Base-by-base conservation (phyloP, 1,140 invertebrate genomes). In the Drosophila sechellia region DNA sequence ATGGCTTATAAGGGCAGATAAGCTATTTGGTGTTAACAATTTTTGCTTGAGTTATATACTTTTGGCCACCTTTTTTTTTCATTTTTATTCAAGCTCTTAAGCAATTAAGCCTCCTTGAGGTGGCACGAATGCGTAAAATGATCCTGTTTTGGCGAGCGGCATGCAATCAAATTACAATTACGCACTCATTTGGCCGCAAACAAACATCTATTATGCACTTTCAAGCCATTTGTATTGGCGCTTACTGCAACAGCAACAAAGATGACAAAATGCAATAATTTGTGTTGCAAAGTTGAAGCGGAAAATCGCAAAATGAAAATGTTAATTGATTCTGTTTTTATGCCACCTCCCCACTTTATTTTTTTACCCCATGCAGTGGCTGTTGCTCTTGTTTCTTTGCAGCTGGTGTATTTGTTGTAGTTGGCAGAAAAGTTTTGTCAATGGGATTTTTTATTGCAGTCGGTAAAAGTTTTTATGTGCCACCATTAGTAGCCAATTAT, bases 401-500 rank as follows among this genome's bases (percentile, higher is more conserved):
- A 56, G 43, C 48, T 58, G 59, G 68, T 60, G 74, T 75, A 70
- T 75, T 79, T 70, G 43, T 59, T 69, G 50, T 77, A 70, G 55
- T 77, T 77, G 59, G 37, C 42, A 61, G 63, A 61, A 76, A 77
- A 77, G 75, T 77, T 77, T 70, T 69, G 75, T 77, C 73, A 77
- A 77, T 77, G 56, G 69, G 45, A 73, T 65, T 81, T 85, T 85
- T 87, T 86, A 87, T 86, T 86, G 81, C 81, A 87, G 71, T 75
- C 75, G 70, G 52, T 59, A 65, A 81, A 81, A 86, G 79, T 81
- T 85, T 87, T 86, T 81, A 86, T 86, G 83, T 79, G 84, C 57
- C 79, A 65, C 83, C 83, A 86, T 86, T 86, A 86, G 83, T 83
- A 87, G 83, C 83, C 83, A 86, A 86, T 86, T 86, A 86, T 86